Conservation (phyloP, 2,888 invertebrate genomes). For the Limnephilus marmoratus region DNA sequence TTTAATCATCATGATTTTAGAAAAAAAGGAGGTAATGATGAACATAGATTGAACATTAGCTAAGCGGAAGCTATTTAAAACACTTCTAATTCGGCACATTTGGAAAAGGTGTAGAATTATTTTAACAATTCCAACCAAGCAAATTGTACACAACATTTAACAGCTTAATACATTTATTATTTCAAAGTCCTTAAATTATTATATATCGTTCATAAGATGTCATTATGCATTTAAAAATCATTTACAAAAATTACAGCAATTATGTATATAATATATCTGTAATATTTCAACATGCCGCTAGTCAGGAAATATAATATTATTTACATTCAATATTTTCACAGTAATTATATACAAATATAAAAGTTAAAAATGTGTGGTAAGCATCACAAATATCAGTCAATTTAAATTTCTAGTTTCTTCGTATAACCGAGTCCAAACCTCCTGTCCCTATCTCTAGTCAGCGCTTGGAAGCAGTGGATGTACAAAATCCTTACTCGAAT, state of each 20-base stretch:
- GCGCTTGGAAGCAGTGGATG: background rate
- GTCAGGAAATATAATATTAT: conserved; percentile 31
- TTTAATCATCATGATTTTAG: background rate
- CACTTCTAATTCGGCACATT: background rate
- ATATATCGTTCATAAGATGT: conserved; percentile 37
- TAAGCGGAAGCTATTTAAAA: too few species aligned
- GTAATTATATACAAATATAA: conserved; percentile 45
- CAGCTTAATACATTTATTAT: background rate
- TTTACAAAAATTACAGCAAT: conserved; percentile 7
- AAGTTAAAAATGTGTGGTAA: conserved; percentile 53
- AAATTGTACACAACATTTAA: background rate
- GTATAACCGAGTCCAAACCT: conserved; percentile 36
- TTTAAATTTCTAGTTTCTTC: conserved; percentile 52
- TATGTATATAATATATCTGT: conserved; percentile 29
- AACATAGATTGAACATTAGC: too few species aligned
- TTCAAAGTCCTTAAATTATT: background rate
- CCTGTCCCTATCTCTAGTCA: background rate
- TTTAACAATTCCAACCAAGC: background rate
- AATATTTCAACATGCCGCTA: conserved; percentile 37
- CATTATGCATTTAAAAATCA: conserved; percentile 10
- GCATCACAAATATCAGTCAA: conserved; percentile 61
- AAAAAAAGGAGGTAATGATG: too few species aligned
- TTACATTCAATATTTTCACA: conserved; percentile 46
- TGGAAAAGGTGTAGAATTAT: background rate
- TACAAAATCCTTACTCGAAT: too few species aligned